Evolutionary conservation across 2,888 invertebrate genomes (phyloP).

Genomic region (Margaritifera margaritifera): DNA sequence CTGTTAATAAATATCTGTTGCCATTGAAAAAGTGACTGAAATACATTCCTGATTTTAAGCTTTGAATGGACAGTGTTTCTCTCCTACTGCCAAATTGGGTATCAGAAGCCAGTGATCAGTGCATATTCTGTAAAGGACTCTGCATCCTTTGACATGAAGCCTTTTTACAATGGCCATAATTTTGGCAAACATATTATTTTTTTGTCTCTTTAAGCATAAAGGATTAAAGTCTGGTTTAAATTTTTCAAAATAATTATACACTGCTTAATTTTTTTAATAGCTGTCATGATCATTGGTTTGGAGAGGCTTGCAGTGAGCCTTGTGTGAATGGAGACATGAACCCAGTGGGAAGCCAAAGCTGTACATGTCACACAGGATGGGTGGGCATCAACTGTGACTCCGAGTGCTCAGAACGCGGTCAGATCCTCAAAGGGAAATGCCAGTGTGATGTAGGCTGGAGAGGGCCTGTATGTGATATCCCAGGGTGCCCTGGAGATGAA

Average conservation of each 20-base stretch:
- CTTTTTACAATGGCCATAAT: too few species aligned
- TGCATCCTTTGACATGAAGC: too few species aligned
- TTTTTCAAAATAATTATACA: neutral
- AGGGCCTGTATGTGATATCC: conserved; percentile 52
- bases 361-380: conserved; percentile 55
- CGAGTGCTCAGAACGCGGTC: conserved; percentile 54
- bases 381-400: conserved; percentile 51
- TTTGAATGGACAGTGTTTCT: too few species aligned
- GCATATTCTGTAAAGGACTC: too few species aligned
- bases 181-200: conserved; percentile 1
- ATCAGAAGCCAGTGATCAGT: too few species aligned
- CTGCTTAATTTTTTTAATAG: conserved; percentile 14
- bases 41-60: too few species aligned
- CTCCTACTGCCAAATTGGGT: too few species aligned
- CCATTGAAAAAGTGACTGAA: too few species aligned
- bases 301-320: conserved; percentile 45
- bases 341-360: conserved; percentile 45
- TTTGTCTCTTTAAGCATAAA: too few species aligned
- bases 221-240: neutral
- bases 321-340: conserved; percentile 50
- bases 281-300: conserved; percentile 47
- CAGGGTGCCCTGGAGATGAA: conserved; percentile 54
- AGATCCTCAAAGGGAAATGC: conserved; percentile 38
- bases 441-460: conserved; percentile 54
- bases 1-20: too few species aligned